Base-by-base conservation (phyloP, 2,888 invertebrate species). In the Mimas tiliae region DNA sequence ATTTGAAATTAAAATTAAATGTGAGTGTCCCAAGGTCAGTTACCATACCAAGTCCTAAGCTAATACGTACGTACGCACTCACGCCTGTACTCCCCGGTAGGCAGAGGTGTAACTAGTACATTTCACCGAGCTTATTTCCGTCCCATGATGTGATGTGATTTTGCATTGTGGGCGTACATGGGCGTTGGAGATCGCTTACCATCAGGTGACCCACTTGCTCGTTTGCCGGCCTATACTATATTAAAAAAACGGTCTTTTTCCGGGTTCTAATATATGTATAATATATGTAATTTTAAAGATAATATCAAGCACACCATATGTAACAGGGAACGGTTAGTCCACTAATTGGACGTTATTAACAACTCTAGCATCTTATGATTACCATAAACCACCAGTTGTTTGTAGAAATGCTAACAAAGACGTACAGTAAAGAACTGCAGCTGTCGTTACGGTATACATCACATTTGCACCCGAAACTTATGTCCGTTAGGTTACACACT, bases 401-500 rank as follows among this genome's bases (percentile, higher is more conserved):
- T 38, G 19, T 9, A 19, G n/a, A 55, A 38, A 19, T 11, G 4
- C 4, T 14, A 45, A 45, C 14, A 14, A 42, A 19, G 50, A 50
- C 8, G 16, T 21, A 50, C 11, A 42, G 19, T 11, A 19, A 58
- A 58, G 42, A 19, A 58, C 6, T 58, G 58, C 63, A 63, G 63
- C 63, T 63, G 63, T 33, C 63, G 11, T 48, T 33, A 58, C 12
- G 47, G 48, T 47, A 16, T 48, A 47, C 27, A 12, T 16, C 42
- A 19, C 58, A 16, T 42, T 58, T 12, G 58, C 19, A 38, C 27
- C 48, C 63, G 47, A 63, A 63, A 63, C 55, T n/a, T 16, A 48
- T 48, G 47, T 48, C 47, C 47, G 63, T 63, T 63, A 63, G 63
- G 19, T 63, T 47, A 63, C 47, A 48, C 63, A 33, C n/a, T 48